These are phyloP conservation scores for Gallinago nigripennis DNA, from an alignment of 2,797 vertebrate genomes.

Conservation along the genomic window DNA sequence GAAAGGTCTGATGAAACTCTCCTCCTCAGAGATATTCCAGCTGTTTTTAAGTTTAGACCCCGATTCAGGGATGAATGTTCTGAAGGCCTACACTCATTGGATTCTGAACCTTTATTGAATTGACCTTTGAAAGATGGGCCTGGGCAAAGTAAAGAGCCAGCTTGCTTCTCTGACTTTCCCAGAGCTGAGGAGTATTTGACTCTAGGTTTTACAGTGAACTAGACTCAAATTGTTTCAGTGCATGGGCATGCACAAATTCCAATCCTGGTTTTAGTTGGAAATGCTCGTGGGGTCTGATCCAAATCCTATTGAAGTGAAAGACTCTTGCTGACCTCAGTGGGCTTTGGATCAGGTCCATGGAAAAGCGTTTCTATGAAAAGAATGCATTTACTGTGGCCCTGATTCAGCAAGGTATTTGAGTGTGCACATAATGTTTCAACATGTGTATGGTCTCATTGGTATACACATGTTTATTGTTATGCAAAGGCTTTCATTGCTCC, in stretches of 20 bases:
- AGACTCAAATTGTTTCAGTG: conserved; percentile 43
- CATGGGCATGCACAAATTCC: conserved; percentile 39
- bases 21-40: not conserved
- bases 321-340: conserved; percentile 64
- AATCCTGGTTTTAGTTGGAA: conserved; percentile 53
- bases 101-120: not conserved
- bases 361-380: conserved; percentile 64
- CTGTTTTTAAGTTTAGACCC: not conserved
- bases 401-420: conserved; percentile 55
- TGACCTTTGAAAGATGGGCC: not conserved
- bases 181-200: not conserved
- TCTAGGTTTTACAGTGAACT: conserved; percentile 27
- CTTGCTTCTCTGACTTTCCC: not conserved
- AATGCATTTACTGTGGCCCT: conserved; percentile 56
- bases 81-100: not conserved
- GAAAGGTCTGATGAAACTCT: not conserved
- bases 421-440: not conserved
- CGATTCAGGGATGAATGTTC: not conserved
- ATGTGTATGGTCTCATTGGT: not conserved
- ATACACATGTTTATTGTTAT: not conserved
- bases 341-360: conserved; percentile 57
- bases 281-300: conserved; percentile 27
- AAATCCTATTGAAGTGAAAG: conserved; percentile 58
- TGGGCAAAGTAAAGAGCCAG: not conserved
- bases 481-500: not conserved